Evolutionary conservation across 2,797 vertebrate species (phyloP), one percentile per base, ranked within the genome.

Genomic region (Sphenopsis melanotis): DNA sequence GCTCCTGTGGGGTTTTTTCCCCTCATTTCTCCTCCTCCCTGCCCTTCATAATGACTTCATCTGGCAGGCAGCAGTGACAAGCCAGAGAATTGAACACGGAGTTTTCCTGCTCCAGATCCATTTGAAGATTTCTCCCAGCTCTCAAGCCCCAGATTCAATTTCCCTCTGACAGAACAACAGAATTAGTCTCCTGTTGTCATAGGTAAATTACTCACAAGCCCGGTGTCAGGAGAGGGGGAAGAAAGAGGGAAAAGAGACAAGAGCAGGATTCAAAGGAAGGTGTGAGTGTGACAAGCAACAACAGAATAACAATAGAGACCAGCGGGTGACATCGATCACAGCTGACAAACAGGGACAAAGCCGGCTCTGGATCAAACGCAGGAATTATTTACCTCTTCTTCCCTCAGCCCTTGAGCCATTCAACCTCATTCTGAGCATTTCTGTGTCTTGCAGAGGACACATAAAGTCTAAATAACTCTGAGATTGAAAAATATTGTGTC

Each of bases 141-240:
- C 96, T 91, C 93, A 94, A 97, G 96, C 85, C 95, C 96, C 95
- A 91, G 97, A 97, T 98, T 97, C 98, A 97, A 98, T 98, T 98
- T 98, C 97, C 97, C 97, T 96, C 97, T 97, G 97, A 97, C 97
- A 98, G 96, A 98, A 98, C 95, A 97, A 97, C 96, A 90, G 93
- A 98, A 98, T 98, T 97, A 97, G 96, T 97, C 94, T 97, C 88
- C 93, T 90, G 93, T 97, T 98, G 98, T 97, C 97, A 94, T 90
- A 97, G 98, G 98, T 97, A 98, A 98, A 98, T 97, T 97, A 97
- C 97, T 97, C 59, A 42, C 90, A 89, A 97, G 91, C 94, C 89
- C 13, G 10, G 95, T 92, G 90, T 83, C 96, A 94, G 82, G 80
- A 94, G 86, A 94, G 80, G 27, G 39, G 37, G 30, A 72, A 91